Percentiles rank a stretch among this genome's conserved stretches.
Conservation (phyloP, 2,113 vertebrate species). For the Setophaga petechia region DNA sequence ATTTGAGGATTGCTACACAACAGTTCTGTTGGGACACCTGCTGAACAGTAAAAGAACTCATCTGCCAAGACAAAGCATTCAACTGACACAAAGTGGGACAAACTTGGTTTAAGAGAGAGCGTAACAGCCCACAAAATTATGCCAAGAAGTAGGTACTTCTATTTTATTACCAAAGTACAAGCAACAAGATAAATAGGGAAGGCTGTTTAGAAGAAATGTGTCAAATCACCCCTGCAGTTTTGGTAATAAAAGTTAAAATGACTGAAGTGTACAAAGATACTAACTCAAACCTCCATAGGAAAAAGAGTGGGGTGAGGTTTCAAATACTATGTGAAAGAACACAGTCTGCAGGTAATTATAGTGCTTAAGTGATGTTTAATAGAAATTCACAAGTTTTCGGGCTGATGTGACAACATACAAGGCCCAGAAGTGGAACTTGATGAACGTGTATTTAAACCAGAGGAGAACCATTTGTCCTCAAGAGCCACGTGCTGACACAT, state of each 20-base stretch:
- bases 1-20: background rate
- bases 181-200: background rate
- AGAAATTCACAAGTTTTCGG: background rate
- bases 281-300: background rate
- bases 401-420: background rate
- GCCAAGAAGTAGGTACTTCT: background rate
- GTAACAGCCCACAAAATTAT: background rate
- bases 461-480: background rate
- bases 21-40: background rate
- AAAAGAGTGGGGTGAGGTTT: background rate
- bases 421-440: background rate
- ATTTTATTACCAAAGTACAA: background rate
- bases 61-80: background rate
- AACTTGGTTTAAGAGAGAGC: background rate
- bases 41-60: background rate
- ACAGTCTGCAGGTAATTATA: background rate
- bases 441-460: fast-evolving
- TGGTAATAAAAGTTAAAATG: background rate
- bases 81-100: background rate
- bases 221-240: background rate
- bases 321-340: background rate
- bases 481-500: fast-evolving
- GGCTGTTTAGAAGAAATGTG: background rate
- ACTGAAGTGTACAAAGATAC: background rate
- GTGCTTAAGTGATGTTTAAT: background rate